Conservation (phyloP, 2,113 vertebrate genomes). For the Caracal caracal region DNA sequence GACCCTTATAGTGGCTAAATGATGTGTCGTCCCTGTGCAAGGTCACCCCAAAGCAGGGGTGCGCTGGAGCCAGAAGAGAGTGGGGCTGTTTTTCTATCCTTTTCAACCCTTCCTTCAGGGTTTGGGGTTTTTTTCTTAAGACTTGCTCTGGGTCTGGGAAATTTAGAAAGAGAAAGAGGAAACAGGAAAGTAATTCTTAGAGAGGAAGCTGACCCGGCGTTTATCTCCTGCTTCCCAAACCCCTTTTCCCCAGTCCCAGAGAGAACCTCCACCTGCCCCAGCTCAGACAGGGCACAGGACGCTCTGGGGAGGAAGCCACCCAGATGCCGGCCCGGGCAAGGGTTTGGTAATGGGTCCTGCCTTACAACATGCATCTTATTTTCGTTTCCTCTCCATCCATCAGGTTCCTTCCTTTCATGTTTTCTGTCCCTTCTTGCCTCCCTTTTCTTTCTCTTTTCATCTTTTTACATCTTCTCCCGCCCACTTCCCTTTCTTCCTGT, state of each 20-base stretch:
- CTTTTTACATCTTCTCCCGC: not conserved
- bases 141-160: not conserved
- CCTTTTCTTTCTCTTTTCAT: not conserved
- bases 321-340: accelerated
- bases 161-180: not conserved
- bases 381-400: not conserved
- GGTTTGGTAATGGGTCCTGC: not conserved
- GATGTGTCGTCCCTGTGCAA: too few relatives aligned
- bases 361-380: not conserved
- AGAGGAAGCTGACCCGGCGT: not conserved
- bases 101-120: not conserved
- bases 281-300: not conserved
- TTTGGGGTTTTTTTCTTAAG: not conserved
- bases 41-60: accelerated
- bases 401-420: not conserved
- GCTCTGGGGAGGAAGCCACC: not conserved
- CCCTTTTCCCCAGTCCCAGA: not conserved
- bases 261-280: not conserved
- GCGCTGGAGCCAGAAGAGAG: not conserved
- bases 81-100: accelerated
- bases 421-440: not conserved
- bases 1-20: not conserved
- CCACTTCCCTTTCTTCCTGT: not conserved
- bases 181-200: not conserved
- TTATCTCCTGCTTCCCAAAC: not conserved